Base-by-base conservation (phyloP, 2,888 invertebrate genomes). In the Eilema griseolum region DNA sequence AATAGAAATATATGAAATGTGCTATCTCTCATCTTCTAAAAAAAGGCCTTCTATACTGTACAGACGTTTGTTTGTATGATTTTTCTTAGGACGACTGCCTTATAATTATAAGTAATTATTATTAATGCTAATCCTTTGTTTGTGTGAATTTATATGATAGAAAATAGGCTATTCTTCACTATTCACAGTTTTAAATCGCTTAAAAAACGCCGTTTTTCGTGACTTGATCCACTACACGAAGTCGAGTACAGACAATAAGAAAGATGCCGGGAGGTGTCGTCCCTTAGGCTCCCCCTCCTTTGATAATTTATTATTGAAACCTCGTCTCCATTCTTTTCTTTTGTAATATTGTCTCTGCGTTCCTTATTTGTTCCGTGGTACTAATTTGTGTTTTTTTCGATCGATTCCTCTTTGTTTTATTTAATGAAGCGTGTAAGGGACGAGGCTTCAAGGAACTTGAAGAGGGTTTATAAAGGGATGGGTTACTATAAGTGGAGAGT, bases 221-320 rank as follows among this genome's bases (percentile, higher is more conserved):
- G n/a, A 37, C n/a, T 28, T 66, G 26, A 66, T n/a, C 26, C 66
- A 66, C 59, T 61, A 63, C 60, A 65, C 83, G 84, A 88, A 86
- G 89, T 81, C 86, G 87, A 87, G 89, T 89, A 87, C 87, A 90
- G 89, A 90, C 89, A 91, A 92, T 89, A 90, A 89, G 90, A 86
- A 90, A 90, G 90, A 86, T 84, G 87, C 87, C 86, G 86, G 88
- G 90, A 91, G 93, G 93, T 93, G 93, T 91, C 89, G 87, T 86
- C 86, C 88, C 88, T 84, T 86, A 87, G 87, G 63, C 74, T 72
- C 77, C 78, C 78, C 79, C 75, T 78, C 87, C 90, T 90, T 89
- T 91, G 89, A 91, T 93, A 92, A 92, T 93, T 92, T 93, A 93
- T 93, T 93, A 93, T 93, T 92, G 92, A 92, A 92, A 92, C 89